These are phyloP conservation scores for Nymphalis urticae DNA, from an alignment of 2,888 invertebrate genomes.

Conservation along the genomic window DNA sequence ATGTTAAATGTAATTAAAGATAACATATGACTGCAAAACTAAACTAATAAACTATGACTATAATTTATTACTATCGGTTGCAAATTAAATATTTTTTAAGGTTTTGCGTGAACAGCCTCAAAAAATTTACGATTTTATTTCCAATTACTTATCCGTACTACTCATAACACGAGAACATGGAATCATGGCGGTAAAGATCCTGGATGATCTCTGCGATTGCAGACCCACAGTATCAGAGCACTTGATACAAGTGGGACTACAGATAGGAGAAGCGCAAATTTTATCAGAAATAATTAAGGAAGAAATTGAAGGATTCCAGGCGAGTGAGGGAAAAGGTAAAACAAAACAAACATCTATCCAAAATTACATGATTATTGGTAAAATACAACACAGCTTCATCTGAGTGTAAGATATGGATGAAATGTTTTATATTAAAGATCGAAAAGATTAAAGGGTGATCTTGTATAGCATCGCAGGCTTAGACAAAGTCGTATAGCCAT, in stretches of 20 bases:
- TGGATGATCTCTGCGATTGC: slow-evolving; percentile 75
- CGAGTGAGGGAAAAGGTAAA: slow-evolving; percentile 60
- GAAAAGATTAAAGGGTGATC: no score
- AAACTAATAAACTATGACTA: no score
- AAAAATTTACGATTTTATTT: slow-evolving; percentile 85
- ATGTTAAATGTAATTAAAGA: no score
- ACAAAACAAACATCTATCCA: neutral
- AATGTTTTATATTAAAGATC: no score
- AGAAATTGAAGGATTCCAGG: slow-evolving; percentile 57
- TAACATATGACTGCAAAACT: no score
- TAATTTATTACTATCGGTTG: no score
- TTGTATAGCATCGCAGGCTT: no score
- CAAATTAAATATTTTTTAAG: slow-evolving; percentile 52
- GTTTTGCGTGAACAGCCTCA: slow-evolving; percentile 86
- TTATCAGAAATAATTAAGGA: slow-evolving; percentile 63
- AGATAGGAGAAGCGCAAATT: slow-evolving; percentile 42
- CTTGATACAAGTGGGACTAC: slow-evolving; percentile 57
- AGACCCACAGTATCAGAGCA: slow-evolving; percentile 65
- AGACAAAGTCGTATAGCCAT: no score
- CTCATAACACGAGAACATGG: slow-evolving; percentile 85
- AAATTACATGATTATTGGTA: no score
- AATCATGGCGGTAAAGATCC: slow-evolving; percentile 63
- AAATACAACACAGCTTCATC: neutral
- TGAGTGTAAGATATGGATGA: no score
- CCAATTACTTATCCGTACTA: slow-evolving; percentile 87